These are phyloP conservation scores for Patiria miniata DNA, from an alignment of 35 echinoderm and acorn worm species.

Conservation along the genomic window DNA sequence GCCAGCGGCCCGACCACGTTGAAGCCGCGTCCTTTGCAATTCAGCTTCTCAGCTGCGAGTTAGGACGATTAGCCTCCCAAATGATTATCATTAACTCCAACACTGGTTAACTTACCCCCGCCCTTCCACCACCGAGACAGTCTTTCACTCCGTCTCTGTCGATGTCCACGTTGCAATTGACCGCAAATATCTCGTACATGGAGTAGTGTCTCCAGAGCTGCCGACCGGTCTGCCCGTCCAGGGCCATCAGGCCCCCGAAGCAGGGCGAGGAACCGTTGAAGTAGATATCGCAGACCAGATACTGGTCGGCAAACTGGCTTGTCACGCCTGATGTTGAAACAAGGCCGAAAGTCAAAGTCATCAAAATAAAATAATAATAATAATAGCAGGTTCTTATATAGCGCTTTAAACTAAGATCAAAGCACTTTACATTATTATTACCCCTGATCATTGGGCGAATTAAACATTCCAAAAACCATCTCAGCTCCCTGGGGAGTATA, in stretches of 20 bases:
- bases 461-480: too few relatives aligned
- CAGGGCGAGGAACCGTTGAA: constrained; percentile 67
- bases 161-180: constrained; percentile 93
- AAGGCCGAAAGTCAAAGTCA: not conserved
- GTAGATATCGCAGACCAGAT: constrained; percentile 84
- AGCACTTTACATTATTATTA: too few relatives aligned
- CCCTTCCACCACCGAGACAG: constrained; percentile 72
- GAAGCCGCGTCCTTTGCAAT: too few relatives aligned
- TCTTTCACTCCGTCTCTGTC: constrained; percentile 79
- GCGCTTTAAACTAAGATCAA: too few relatives aligned
- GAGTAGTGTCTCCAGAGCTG: constrained; percentile 82
- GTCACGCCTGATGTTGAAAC: constrained; percentile 71
- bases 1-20: too few relatives aligned
- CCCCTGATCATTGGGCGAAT: too few relatives aligned
- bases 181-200: constrained; percentile 77
- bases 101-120: constrained; percentile 92
- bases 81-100: too few relatives aligned
- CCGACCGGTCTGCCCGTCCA: constrained; percentile 76
- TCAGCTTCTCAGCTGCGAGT: too few relatives aligned
- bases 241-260: constrained; percentile 83
- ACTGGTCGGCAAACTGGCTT: constrained; percentile 69
- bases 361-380: not conserved
- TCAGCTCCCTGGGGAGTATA: too few relatives aligned
- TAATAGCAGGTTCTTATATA: not conserved
- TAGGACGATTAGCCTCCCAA: too few relatives aligned